These are phyloP conservation scores for Megamerina dolium DNA, from an alignment of 2,888 invertebrate genomes.

Conservation along the genomic window DNA sequence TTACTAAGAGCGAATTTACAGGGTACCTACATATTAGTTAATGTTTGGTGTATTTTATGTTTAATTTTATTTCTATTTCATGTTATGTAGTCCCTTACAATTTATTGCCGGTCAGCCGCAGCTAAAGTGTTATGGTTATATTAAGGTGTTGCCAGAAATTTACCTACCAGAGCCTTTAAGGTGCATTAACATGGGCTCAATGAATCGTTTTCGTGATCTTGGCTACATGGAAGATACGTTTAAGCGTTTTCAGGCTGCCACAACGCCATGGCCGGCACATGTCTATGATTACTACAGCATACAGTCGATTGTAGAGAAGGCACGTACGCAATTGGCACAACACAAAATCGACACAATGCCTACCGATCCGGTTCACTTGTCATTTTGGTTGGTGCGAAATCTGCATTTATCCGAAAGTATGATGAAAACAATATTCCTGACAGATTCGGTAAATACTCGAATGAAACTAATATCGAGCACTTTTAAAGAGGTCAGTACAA, in stretches of 20 bases:
- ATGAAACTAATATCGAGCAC: slow-evolving; percentile 48
- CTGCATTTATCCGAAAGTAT: slow-evolving; percentile 63
- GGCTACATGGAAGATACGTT: slow-evolving; percentile 41
- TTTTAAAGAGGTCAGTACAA: slow-evolving; percentile 34
- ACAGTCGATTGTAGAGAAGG: slow-evolving; percentile 47
- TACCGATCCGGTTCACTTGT: slow-evolving; percentile 61
- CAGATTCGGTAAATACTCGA: slow-evolving; percentile 65
- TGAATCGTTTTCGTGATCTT: slow-evolving; percentile 49
- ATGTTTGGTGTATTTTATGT: neutral
- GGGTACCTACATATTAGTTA: slow-evolving; percentile 28
- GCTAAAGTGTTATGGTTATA: slow-evolving; percentile 54
- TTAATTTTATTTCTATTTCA: neutral
- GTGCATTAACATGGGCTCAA: slow-evolving; percentile 49
- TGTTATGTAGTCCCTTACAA: slow-evolving; percentile 32
- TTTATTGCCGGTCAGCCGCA: slow-evolving; percentile 39
- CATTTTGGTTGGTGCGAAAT: slow-evolving; percentile 77
- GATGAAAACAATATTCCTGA: slow-evolving; percentile 57
- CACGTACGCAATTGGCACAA: slow-evolving; percentile 38
- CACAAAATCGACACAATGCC: slow-evolving; percentile 54
- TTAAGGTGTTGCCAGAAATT: slow-evolving; percentile 65
- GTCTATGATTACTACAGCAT: slow-evolving; percentile 61
- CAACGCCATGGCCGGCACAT: slow-evolving; percentile 62
- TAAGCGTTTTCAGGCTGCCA: slow-evolving; percentile 49
- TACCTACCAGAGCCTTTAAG: slow-evolving; percentile 54
- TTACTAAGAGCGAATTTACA: slow-evolving; percentile 35